Conservation (phyloP, 2,113 vertebrate species). For the Apeltes quadracus region DNA sequence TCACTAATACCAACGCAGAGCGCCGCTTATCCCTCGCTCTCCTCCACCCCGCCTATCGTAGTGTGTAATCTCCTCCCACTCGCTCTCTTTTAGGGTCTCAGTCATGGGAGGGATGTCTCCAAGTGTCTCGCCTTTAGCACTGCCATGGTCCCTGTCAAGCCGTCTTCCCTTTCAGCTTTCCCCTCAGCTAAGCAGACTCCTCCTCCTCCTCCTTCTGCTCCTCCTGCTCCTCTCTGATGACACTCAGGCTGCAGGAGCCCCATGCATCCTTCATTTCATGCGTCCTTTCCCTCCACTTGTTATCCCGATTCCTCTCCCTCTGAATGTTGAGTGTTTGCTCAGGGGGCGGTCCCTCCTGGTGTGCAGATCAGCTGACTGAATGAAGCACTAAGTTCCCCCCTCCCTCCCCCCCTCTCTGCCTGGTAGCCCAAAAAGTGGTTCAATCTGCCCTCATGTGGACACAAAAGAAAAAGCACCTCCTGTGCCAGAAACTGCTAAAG, state of each 20-base stretch:
- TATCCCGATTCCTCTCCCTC: background rate
- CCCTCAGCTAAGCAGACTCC: background rate
- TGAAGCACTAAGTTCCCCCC: background rate
- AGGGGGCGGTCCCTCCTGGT: background rate
- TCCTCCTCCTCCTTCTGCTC: background rate
- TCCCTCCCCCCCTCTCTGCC: background rate
- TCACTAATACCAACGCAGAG: constrained; percentile 64
- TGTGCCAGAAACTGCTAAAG: background rate
- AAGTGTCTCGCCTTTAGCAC: background rate
- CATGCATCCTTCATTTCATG: background rate
- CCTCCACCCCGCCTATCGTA: constrained; percentile 33
- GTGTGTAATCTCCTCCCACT: constrained; percentile 48
- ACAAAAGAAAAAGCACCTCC: constrained; percentile 7
- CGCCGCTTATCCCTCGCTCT: constrained; percentile 63
- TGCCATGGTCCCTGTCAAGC: no score
- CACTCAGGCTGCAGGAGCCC: constrained; percentile 34
- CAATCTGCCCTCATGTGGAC: constrained; percentile 54
- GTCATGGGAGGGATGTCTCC: constrained; percentile 27
- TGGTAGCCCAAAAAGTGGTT: constrained; percentile 16
- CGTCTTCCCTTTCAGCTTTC: constrained; percentile 29
- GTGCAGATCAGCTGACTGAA: background rate
- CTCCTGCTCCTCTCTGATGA: constrained; percentile 11
- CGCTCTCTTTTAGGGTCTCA: constrained; percentile 38
- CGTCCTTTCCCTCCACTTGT: constrained; percentile 8
- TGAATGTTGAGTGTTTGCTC: constrained; percentile 25